These are phyloP conservation scores for Machimus rusticus DNA, from an alignment of 2,888 invertebrate genomes.

Conservation along the genomic window DNA sequence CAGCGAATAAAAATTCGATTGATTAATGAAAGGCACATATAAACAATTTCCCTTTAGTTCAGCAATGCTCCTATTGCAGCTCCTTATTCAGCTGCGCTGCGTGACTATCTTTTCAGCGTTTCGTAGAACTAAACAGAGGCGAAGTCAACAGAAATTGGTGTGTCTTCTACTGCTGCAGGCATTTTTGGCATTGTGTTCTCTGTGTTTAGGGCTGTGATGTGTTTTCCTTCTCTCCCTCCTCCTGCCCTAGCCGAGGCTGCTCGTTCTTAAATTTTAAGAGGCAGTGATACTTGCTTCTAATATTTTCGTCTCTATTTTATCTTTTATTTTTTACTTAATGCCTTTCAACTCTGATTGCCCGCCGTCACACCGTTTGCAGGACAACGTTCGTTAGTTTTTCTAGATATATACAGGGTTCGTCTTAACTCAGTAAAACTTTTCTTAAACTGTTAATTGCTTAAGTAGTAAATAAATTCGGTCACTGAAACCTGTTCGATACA, in stretches of 20 bases:
- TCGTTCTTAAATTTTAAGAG: conserved; percentile 10
- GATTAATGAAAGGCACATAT: conserved; percentile 36
- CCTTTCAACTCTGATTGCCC: conserved; percentile 1
- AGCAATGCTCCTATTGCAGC: neutral
- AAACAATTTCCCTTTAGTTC: conserved; percentile 18
- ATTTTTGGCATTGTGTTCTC: neutral
- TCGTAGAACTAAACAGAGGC: neutral
- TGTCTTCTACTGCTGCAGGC: neutral
- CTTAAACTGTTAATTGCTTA: conserved; percentile 21
- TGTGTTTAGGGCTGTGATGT: neutral
- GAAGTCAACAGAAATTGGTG: neutral
- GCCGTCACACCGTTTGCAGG: neutral
- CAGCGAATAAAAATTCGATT: conserved; percentile 30
- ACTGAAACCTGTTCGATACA: conserved; percentile 11
- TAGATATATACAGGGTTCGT: conserved; percentile 19
- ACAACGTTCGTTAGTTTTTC: neutral
- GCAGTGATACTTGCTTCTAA: conserved; percentile 33
- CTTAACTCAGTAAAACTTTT: neutral
- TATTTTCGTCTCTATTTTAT: no score
- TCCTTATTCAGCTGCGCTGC: neutral
- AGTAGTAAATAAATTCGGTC: conserved; percentile 30
- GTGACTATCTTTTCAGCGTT: neutral
- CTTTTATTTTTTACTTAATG: neutral
- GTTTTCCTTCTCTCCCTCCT: neutral
- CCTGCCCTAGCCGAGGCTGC: neutral